Evolutionary conservation across 2,113 vertebrate species (phyloP), one percentile per base, ranked within the genome.

Genomic region (Sylvietta virens): DNA sequence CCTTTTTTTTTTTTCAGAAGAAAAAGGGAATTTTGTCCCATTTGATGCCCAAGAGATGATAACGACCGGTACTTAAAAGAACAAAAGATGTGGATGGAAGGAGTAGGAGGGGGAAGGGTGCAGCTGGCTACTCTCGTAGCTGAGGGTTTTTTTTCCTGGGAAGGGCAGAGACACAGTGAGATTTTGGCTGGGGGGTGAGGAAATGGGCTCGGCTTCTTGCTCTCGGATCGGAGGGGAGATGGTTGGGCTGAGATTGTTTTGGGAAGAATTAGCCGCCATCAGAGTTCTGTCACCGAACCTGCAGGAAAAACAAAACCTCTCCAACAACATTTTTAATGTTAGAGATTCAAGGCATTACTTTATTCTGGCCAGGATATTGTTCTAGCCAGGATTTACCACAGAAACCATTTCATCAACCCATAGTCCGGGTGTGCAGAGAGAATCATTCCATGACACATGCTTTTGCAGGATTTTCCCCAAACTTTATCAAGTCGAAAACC

Each of bases 1-100:
- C 1, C 4, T 2, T 21, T 51, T 22, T 51, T 37, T 31, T 40
- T n/a, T 21, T 23, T 18, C 15, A 24, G 35, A 39, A 39, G 58
- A 28, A 39, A 61, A 61, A 61, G 17, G 19, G 18, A 64, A 28
- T 56, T 64, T 64, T 56, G 5, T 84, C 9, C 18, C 18, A 73
- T 54, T 45, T 28, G 28, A 23, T 64, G 22, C 11, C 9, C 13
- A 54, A 54, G 33, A 62, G 33, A 83, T 42, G 11, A 58, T 45
- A 62, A 33, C 0, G 0, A 31, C 28, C 1, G 1, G 11, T 39
- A 39, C 23, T 39, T 39, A 22, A 53, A 28, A 45, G 14, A 62
- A 62, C 37, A 42, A 60, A 61, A 51, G 7, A 44, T 61, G 19
- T 19, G 12, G 11, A 16, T 39, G 28, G 8, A 47, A 44, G 33